A percentile compares a stretch with the other conserved stretches of the same genome.
Conservation (phyloP, 2,797 vertebrate species). For the Peromyscus nudipes region DNA sequence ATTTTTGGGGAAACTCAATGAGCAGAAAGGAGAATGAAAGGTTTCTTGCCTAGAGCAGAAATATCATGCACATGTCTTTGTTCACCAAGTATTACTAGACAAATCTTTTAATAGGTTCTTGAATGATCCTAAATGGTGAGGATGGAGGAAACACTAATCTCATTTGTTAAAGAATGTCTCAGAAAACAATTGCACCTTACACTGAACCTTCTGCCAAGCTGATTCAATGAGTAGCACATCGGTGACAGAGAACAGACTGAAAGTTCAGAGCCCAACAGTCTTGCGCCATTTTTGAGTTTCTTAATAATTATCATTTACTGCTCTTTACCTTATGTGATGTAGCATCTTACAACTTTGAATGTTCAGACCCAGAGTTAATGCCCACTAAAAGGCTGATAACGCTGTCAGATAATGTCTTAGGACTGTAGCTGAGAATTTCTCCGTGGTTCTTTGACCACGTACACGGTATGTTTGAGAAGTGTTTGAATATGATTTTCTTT, state of each 20-base stretch:
- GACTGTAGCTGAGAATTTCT: background rate
- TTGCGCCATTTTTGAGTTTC: background rate
- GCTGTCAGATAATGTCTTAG: background rate
- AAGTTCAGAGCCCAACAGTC: background rate
- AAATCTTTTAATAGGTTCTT: background rate
- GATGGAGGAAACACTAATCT: background rate
- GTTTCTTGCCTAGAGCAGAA: background rate
- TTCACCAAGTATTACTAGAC: background rate
- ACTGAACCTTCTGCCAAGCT: background rate
- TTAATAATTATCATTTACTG: background rate
- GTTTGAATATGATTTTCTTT: background rate
- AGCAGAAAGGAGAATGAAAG: background rate
- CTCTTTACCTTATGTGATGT: background rate
- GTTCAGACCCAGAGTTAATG: background rate
- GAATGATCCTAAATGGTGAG: too few relatives aligned
- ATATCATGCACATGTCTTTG: background rate
- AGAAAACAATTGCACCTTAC: background rate
- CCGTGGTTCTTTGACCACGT: fast-evolving
- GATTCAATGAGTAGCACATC: background rate
- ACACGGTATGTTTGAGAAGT: background rate
- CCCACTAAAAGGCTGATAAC: background rate
- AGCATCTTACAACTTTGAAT: background rate
- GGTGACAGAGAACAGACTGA: background rate
- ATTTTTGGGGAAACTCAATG: background rate
- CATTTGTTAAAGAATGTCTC: background rate